Percentiles rank a stretch among this genome's conserved stretches.
Evolutionary conservation across 2,888 invertebrate genomes (phyloP).

Genomic region (Alitta virens): DNA sequence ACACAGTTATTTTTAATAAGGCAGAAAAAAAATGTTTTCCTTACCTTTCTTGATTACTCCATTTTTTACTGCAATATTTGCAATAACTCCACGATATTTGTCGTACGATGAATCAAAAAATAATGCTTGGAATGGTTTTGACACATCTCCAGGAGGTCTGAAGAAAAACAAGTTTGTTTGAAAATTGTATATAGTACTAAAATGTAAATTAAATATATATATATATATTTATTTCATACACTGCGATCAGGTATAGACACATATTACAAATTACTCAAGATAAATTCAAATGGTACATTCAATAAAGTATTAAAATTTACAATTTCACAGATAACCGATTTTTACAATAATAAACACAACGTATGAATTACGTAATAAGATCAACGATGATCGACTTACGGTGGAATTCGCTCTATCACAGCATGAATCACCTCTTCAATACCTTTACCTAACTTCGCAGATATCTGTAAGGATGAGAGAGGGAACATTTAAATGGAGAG

Average conservation of each 20-base stretch:
- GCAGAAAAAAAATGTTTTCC: too few species aligned
- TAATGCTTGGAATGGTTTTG: slow-evolving; percentile 71
- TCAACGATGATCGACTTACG: slow-evolving; percentile 49
- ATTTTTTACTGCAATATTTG: slow-evolving; percentile 44
- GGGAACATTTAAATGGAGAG: too few species aligned
- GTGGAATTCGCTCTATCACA: slow-evolving; percentile 76
- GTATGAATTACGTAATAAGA: background rate
- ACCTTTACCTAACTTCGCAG: slow-evolving; percentile 88
- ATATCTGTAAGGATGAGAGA: slow-evolving; percentile 63
- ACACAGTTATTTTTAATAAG: too few species aligned
- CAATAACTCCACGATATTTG: slow-evolving; percentile 65
- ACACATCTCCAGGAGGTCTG: slow-evolving; percentile 49
- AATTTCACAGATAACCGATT: background rate
- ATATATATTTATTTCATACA: too few species aligned
- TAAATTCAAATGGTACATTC: too few species aligned
- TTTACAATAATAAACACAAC: background rate
- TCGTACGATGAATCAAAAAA: slow-evolving; percentile 95
- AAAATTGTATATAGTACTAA: too few species aligned
- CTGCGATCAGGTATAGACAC: too few species aligned
- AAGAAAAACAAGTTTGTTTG: slow-evolving; percentile 10
- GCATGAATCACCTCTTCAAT: slow-evolving; percentile 74
- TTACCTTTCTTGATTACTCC: slow-evolving; percentile 46
- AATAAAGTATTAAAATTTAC: background rate
- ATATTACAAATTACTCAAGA: too few species aligned
- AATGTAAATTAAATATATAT: too few species aligned